These are phyloP conservation scores for Gymnogyps californianus DNA, from an alignment of 2,113 vertebrate species.

Conservation along the genomic window DNA sequence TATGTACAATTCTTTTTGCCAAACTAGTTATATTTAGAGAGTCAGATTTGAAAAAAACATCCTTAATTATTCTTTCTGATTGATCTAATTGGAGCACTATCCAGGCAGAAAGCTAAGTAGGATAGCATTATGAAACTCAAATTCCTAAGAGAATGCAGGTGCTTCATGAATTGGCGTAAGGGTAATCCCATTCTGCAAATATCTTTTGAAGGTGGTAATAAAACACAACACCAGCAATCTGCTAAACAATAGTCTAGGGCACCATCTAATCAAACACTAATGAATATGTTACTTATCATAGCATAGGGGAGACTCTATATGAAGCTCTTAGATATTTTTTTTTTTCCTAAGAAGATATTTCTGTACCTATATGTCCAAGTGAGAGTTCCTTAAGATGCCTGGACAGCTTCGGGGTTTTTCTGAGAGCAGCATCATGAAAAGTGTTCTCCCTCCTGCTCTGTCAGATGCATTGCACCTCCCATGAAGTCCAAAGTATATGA, in stretches of 20 bases:
- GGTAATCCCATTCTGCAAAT: conserved; percentile 8
- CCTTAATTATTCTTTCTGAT: background rate
- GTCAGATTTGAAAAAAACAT: background rate
- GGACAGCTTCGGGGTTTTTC: background rate
- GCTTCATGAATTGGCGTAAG: background rate
- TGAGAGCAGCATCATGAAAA: background rate
- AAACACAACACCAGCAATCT: background rate
- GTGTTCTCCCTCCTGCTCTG: background rate
- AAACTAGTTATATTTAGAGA: background rate
- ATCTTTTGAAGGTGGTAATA: background rate
- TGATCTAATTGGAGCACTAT: background rate
- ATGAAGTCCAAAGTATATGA: background rate
- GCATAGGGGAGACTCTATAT: background rate
- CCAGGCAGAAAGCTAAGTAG: background rate
- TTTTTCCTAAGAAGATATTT: background rate
- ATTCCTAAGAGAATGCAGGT: background rate
- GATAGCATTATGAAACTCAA: background rate
- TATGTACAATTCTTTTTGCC: background rate
- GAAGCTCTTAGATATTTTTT: background rate
- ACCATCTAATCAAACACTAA: background rate
- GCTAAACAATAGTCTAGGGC: background rate
- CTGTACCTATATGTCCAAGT: background rate
- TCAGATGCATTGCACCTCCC: background rate
- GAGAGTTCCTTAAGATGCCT: background rate
- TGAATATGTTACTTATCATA: background rate